Conservation (phyloP, 1,140 invertebrate genomes). For the Bombus polaris region DNA sequence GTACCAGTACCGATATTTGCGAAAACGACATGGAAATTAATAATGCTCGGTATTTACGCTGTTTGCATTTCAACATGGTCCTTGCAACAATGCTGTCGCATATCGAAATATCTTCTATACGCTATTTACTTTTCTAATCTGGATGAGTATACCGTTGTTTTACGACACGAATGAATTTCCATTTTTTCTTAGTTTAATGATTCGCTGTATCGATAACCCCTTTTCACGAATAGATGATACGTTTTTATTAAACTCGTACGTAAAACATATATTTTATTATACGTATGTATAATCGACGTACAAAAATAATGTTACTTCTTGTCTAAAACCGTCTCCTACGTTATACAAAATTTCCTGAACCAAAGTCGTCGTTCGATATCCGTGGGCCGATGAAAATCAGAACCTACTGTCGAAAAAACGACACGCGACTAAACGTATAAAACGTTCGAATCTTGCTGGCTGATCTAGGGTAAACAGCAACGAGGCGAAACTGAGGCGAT, state of each 20-base stretch:
- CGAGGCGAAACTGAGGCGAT: slow-evolving; percentile 74
- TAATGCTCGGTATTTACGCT: not conserved
- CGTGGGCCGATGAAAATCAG: not conserved
- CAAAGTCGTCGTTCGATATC: not conserved
- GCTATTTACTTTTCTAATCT: not conserved
- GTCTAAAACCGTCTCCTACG: too few species aligned
- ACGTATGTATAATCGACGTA: not conserved
- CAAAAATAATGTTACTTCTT: too few species aligned
- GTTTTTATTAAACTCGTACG: not conserved
- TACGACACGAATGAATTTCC: too few species aligned
- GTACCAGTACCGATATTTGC: too few species aligned
- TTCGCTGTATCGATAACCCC: too few species aligned
- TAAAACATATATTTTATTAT: not conserved
- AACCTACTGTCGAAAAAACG: too few species aligned
- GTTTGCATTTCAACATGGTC: not conserved
- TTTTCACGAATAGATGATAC: not conserved
- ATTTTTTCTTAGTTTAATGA: too few species aligned
- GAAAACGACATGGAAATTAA: not conserved
- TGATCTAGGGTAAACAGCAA: slow-evolving; percentile 55
- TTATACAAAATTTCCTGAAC: too few species aligned
- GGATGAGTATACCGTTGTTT: too few species aligned
- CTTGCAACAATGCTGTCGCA: not conserved
- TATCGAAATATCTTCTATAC: not conserved
- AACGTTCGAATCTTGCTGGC: not conserved
- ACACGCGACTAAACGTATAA: not conserved